Evolutionary conservation across 1,140 invertebrate species (phyloP).

Genomic region (Pogonognathellus flavescens): DNA sequence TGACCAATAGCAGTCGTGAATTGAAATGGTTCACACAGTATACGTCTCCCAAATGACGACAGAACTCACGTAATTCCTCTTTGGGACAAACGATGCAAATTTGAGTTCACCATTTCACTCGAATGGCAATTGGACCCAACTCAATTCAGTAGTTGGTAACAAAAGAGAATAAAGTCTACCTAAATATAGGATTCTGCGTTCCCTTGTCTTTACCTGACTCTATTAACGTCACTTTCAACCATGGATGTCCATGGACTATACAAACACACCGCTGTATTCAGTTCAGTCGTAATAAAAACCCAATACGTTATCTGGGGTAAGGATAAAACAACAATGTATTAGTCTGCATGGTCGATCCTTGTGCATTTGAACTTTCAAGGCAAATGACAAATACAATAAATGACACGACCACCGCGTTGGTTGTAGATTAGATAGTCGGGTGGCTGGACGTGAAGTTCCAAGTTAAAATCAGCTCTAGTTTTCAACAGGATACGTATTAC

Average conservation of each 20-base stretch:
- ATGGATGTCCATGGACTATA: too few species aligned
- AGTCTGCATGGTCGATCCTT: constrained; percentile 1
- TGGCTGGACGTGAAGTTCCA: too few species aligned
- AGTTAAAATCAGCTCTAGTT: too few species aligned
- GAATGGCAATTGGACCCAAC: neutral
- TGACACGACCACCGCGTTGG: constrained; percentile 12
- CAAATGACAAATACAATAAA: constrained; percentile 23
- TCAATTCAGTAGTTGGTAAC: too few species aligned
- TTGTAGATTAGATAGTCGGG: neutral
- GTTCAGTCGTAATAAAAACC: neutral
- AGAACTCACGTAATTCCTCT: constrained; percentile 2
- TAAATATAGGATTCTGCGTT: too few species aligned
- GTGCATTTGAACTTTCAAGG: neutral
- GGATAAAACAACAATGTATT: constrained; percentile 23
- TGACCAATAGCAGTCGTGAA: constrained; percentile 26
- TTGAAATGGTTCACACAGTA: constrained; percentile 24
- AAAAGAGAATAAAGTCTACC: too few species aligned
- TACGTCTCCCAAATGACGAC: neutral
- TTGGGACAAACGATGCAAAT: constrained; percentile 42
- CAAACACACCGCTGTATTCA: too few species aligned
- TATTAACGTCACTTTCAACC: neutral
- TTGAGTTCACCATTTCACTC: constrained; percentile 31
- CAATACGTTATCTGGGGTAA: neutral
- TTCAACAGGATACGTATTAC: too few species aligned
- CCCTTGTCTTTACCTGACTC: constrained; percentile 5